Conservation (phyloP, 2,888 invertebrate genomes). For the Conomelus anceps region DNA sequence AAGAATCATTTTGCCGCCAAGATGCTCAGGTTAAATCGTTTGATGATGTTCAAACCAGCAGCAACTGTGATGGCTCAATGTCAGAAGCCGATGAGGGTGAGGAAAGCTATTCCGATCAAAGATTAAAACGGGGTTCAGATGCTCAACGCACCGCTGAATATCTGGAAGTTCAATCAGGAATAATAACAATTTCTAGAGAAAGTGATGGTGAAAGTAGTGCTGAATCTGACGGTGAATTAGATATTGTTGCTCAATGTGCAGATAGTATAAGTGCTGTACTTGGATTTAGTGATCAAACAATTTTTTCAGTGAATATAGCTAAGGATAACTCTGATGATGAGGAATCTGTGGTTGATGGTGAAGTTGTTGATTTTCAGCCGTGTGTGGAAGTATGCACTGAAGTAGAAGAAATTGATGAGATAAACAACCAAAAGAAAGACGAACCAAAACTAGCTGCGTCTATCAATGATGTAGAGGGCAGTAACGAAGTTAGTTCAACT, state of each 20-base stretch:
- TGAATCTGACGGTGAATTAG: conserved; percentile 15
- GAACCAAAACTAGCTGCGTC: background rate
- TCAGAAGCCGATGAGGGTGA: conserved; percentile 15
- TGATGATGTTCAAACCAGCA: conserved; percentile 2
- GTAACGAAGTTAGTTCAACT: background rate
- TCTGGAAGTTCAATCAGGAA: conserved; percentile 20
- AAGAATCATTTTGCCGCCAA: background rate
- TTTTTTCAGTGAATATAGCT: conserved; percentile 20
- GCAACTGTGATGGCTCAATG: conserved; percentile 14
- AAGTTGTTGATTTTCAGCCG: background rate
- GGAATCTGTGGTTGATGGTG: background rate
- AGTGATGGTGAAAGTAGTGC: conserved; percentile 24
- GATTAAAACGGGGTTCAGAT: background rate
- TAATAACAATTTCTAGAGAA: conserved; percentile 23
- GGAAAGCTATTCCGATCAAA: background rate
- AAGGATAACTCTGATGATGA: conserved; percentile 23
- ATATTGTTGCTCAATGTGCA: conserved; percentile 10
- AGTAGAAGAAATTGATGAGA: background rate
- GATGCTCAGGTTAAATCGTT: background rate
- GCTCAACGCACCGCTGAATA: conserved; percentile 8
- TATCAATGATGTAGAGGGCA: background rate
- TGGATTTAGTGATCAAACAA: conserved; percentile 18
- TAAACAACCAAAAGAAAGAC: background rate
- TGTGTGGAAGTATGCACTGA: background rate
- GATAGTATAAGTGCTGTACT: conserved; percentile 24